Evolutionary conservation across 2,888 invertebrate genomes (phyloP).

Genomic region (Hetaerina titia): DNA sequence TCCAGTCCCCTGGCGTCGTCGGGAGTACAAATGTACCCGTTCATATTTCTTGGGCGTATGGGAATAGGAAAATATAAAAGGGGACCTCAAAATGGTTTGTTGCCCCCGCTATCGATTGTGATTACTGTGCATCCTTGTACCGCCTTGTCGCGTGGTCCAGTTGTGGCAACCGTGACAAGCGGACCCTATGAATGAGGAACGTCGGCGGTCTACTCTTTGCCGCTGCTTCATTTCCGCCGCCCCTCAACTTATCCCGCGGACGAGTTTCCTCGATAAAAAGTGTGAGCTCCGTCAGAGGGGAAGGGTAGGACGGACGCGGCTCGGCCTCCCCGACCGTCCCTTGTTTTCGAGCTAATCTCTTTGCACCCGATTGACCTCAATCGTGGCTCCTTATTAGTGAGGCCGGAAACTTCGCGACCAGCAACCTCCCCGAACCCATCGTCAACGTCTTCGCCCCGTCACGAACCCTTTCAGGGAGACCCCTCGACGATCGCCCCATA

Average conservation of each 20-base stretch:
- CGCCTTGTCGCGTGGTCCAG: too few relatives aligned
- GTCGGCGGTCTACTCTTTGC: too few relatives aligned
- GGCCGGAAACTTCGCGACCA: background rate
- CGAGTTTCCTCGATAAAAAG: background rate
- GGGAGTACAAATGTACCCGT: too few relatives aligned
- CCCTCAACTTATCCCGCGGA: background rate
- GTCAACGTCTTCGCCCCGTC: background rate
- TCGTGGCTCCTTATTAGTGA: conserved; percentile 23
- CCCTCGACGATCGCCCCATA: background rate
- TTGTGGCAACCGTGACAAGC: too few relatives aligned
- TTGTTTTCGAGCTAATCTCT: conserved; percentile 11
- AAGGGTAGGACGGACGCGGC: background rate
- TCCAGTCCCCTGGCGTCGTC: too few relatives aligned
- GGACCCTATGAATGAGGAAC: too few relatives aligned
- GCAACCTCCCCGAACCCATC: background rate
- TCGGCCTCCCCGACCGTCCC: background rate
- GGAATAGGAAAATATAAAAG: too few relatives aligned
- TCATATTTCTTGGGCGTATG: too few relatives aligned
- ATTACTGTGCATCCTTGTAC: too few relatives aligned
- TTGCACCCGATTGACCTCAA: conserved; percentile 33
- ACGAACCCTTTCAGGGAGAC: background rate
- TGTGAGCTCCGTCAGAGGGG: background rate
- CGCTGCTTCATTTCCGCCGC: background rate
- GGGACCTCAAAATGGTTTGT: too few relatives aligned
- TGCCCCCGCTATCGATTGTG: too few relatives aligned